These are phyloP conservation scores for Enteromius paludinosus DNA, from an alignment of 2,797 vertebrate genomes.

Conservation along the genomic window DNA sequence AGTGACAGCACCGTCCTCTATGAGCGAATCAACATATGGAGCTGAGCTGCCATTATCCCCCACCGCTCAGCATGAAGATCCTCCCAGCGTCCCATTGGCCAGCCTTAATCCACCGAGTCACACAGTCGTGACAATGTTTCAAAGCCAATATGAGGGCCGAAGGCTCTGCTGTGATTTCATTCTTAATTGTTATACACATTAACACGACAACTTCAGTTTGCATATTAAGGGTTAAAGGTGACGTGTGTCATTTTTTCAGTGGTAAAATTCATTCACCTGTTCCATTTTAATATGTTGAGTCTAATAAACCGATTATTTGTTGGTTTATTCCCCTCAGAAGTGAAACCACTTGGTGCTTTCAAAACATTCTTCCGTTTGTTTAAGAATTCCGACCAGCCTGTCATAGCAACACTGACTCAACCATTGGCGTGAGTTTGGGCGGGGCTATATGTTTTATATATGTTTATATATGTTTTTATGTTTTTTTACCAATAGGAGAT, in stretches of 20 bases:
- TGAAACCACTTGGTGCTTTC: not conserved
- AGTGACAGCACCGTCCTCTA: constrained; percentile 7
- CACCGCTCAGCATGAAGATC: constrained; percentile 28
- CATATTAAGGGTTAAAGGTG: not conserved
- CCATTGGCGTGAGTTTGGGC: not conserved
- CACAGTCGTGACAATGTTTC: constrained; percentile 36
- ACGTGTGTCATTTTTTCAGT: not conserved
- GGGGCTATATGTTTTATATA: not conserved
- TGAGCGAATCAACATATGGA: constrained; percentile 56
- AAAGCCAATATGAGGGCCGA: constrained; percentile 21
- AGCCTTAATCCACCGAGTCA: constrained; percentile 39
- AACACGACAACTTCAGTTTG: not conserved
- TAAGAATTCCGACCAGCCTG: not conserved
- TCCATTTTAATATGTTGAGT: not conserved
- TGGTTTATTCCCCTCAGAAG: not conserved
- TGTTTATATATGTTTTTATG: too few relatives aligned
- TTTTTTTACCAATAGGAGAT: not conserved
- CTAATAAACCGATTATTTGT: not conserved
- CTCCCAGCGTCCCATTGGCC: constrained; percentile 46
- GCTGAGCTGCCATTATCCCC: constrained; percentile 19
- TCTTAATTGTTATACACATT: constrained; percentile 21
- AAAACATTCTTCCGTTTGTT: not conserved
- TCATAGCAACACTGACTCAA: not conserved
- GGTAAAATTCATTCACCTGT: not conserved
- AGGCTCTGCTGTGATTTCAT: constrained; percentile 1